phyloP scores from a whole-genome alignment of 2,797 vertebrate genomes.

The Smutsia temminckii region DNA sequence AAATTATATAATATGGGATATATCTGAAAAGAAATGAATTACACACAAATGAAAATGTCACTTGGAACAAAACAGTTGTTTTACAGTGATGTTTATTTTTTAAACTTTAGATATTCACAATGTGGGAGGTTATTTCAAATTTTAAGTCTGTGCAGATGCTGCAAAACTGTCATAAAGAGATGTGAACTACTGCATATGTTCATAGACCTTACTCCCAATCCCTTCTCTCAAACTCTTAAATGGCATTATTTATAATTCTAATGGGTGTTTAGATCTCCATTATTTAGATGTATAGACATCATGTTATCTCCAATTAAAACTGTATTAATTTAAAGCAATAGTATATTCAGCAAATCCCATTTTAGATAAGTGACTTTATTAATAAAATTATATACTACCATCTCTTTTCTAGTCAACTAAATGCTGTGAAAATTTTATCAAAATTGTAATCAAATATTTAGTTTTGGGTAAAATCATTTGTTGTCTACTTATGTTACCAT shows the following conservation, averaged over 20 bases:
- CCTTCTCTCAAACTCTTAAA: neutral
- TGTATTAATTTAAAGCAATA: neutral
- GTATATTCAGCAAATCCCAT: neutral
- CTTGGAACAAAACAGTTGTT: neutral
- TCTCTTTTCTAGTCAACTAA: neutral
- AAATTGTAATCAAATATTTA: neutral
- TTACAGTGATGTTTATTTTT: neutral
- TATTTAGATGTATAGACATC: neutral
- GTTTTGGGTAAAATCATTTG: neutral
- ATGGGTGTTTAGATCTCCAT: neutral
- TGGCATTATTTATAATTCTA: neutral
- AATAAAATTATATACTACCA: neutral
- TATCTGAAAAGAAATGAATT: constrained; percentile 34
- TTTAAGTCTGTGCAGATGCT: neutral
- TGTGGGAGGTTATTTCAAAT: neutral
- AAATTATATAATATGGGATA: neutral
- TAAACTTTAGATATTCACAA: neutral
- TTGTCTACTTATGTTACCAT: neutral
- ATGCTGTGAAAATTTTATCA: constrained; percentile 3
- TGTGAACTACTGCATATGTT: neutral
- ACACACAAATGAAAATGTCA: neutral
- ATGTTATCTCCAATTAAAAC: neutral
- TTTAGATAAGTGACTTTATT: neutral
- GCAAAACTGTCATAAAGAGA: constrained; percentile 6
- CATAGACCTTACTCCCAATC: neutral